Evolutionary conservation across 2,797 vertebrate species (phyloP).

Genomic region (Hippocampus kuda): DNA sequence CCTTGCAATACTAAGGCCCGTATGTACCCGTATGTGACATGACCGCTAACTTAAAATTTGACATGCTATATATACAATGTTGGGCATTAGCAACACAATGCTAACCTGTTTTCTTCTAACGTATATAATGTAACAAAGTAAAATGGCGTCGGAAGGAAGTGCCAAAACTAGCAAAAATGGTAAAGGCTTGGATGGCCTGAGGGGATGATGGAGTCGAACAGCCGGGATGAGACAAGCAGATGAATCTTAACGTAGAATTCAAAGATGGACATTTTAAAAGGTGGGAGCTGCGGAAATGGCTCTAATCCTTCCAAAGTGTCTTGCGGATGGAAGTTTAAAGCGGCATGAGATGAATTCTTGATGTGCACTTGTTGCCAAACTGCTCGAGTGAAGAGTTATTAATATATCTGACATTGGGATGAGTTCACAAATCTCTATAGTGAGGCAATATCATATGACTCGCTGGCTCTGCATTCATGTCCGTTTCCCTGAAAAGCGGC

Average conservation of each 20-base stretch:
- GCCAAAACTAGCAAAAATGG: constrained; percentile 35
- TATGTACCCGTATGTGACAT: background rate
- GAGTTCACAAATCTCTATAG: constrained; percentile 22
- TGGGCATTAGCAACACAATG: background rate
- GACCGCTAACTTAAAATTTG: background rate
- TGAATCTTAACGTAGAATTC: constrained; percentile 37
- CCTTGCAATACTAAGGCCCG: too few relatives aligned
- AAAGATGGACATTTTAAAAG: constrained; percentile 29
- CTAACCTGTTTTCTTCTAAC: constrained; percentile 4
- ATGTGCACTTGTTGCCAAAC: constrained; percentile 17
- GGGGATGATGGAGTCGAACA: constrained; percentile 21
- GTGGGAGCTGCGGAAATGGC: constrained; percentile 29
- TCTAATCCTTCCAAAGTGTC: constrained; percentile 27
- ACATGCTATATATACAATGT: background rate
- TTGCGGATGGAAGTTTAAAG: constrained; percentile 11
- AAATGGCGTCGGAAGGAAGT: constrained; percentile 22
- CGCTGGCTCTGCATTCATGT: constrained; percentile 26
- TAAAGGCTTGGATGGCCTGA: constrained; percentile 33
- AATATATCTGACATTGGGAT: constrained; percentile 25
- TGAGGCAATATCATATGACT: constrained; percentile 13
- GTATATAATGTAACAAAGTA: constrained; percentile 22
- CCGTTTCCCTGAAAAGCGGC: constrained; percentile 17
- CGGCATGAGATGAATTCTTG: constrained; percentile 16
- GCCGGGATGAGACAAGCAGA: constrained; percentile 35
- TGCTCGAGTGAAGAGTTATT: constrained; percentile 8